These are phyloP conservation scores for Mesocricetus auratus DNA, from an alignment of 2,113 vertebrate genomes.

Conservation along the genomic window DNA sequence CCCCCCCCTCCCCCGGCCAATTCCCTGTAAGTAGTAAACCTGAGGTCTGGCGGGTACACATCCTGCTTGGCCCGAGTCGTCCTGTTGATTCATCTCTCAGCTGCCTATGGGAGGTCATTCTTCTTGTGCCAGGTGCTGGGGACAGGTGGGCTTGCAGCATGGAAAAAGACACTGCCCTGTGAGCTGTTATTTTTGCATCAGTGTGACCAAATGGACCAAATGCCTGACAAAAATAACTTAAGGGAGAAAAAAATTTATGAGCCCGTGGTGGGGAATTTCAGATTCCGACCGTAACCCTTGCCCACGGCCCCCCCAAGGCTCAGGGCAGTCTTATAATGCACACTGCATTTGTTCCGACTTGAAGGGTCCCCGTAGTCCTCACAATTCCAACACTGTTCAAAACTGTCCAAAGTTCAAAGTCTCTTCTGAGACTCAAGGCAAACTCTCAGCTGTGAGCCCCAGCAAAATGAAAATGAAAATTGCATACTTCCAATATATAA, in stretches of 20 bases:
- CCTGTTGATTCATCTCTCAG: rapidly evolving
- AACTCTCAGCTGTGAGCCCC: not conserved
- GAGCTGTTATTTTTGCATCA: not conserved
- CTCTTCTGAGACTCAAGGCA: conserved; percentile 5
- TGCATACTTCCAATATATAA: not conserved
- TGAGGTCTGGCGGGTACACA: too few species aligned
- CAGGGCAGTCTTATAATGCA: not conserved
- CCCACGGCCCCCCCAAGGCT: not conserved
- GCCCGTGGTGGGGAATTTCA: not conserved
- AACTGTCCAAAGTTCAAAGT: conserved; percentile 16
- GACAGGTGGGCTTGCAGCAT: rapidly evolving
- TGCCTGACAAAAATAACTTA: not conserved
- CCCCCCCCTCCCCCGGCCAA: too few species aligned
- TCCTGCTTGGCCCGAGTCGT: too few species aligned
- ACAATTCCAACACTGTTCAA: not conserved
- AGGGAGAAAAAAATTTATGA: not conserved
- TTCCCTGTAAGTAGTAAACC: not conserved
- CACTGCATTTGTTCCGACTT: not conserved
- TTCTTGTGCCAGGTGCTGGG: not conserved
- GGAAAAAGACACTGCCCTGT: not conserved
- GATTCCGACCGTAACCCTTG: not conserved
- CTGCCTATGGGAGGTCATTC: not conserved
- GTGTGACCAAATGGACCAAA: not conserved
- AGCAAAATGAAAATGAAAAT: conserved; percentile 13
- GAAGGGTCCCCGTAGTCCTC: not conserved